Conservation (phyloP, 2,888 invertebrate species). For the Nomada ferruginata region DNA sequence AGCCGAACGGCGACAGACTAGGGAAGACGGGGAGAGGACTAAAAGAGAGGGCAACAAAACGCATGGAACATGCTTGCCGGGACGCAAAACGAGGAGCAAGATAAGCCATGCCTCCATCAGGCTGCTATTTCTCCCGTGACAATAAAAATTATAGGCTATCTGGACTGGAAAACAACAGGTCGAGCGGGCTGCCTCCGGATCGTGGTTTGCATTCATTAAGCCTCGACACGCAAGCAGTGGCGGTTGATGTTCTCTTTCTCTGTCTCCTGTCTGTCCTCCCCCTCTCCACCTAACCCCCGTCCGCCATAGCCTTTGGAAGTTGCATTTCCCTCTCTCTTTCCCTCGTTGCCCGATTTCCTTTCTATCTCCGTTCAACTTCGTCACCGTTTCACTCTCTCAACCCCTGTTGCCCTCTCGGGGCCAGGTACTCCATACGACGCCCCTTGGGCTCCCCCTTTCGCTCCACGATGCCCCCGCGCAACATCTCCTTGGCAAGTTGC, state of each 20-base stretch:
- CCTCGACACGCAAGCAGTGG: slow-evolving; percentile 85
- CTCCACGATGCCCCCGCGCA: slow-evolving; percentile 66
- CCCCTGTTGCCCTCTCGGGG: slow-evolving; percentile 62
- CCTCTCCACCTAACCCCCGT: slow-evolving; percentile 16
- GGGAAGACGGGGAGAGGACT: slow-evolving; percentile 59
- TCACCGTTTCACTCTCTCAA: slow-evolving; percentile 58
- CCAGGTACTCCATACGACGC: slow-evolving; percentile 71
- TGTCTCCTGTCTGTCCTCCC: slow-evolving; percentile 40
- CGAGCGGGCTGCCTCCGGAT: slow-evolving; percentile 84
- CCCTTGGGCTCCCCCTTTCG: slow-evolving; percentile 66
- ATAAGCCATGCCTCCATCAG: slow-evolving; percentile 85
- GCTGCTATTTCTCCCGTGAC: slow-evolving; percentile 86
- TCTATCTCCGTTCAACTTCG: slow-evolving; percentile 20
- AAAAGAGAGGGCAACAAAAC: slow-evolving; percentile 81
- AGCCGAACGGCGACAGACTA: slow-evolving; percentile 1
- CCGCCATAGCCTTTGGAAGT: slow-evolving; percentile 5
- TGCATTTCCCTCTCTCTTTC: slow-evolving; percentile 48
- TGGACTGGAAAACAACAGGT: slow-evolving; percentile 87
- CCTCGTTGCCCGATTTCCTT: slow-evolving; percentile 34
- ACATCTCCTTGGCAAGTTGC: slow-evolving; percentile 69
- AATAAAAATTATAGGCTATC: slow-evolving; percentile 88
- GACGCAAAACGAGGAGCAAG: slow-evolving; percentile 81
- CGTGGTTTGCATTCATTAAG: slow-evolving; percentile 87
- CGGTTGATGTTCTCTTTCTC: slow-evolving; percentile 71
- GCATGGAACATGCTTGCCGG: slow-evolving; percentile 77